phyloP scores from a whole-genome alignment of 2,888 invertebrate genomes.

The Lochmaea capreae region DNA sequence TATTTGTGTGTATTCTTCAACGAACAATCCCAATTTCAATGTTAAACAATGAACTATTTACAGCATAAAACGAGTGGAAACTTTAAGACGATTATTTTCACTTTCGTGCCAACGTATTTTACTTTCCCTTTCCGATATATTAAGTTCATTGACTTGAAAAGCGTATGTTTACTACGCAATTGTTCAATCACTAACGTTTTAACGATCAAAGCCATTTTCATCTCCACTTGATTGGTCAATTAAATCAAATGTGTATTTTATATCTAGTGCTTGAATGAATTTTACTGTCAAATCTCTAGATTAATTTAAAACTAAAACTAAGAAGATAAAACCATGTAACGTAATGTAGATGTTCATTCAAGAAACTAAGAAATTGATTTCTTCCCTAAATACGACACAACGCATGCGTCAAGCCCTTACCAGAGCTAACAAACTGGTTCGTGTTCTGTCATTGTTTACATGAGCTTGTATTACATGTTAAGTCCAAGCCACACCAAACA shows the following conservation, averaged over 20 bases:
- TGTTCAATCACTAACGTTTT: constrained; percentile 4
- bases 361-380: no score
- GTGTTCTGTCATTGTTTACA: no score
- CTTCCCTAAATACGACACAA: no score
- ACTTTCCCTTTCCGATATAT: constrained; percentile 7
- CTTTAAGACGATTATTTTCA: not conserved
- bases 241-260: constrained; percentile 12
- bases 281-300: not conserved
- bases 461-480: no score
- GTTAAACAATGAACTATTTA: not conserved
- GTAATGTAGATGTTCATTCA: no score
- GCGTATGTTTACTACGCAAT: constrained; percentile 14
- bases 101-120: not conserved
- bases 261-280: constrained; percentile 3
- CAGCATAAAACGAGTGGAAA: not conserved
- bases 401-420: no score
- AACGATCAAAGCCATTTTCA: constrained; percentile 28
- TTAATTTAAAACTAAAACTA: no score
- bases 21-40: not conserved
- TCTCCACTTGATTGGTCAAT: constrained; percentile 22
- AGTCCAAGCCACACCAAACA: no score
- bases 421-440: no score
- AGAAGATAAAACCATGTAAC: no score
- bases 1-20: no score
- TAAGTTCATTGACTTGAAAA: constrained; percentile 21